A percentile compares a stretch with the other conserved stretches of the same genome.
These are phyloP conservation scores for Belonocnema kinseyi DNA, from an alignment of 1,140 invertebrate species.

Conservation along the genomic window DNA sequence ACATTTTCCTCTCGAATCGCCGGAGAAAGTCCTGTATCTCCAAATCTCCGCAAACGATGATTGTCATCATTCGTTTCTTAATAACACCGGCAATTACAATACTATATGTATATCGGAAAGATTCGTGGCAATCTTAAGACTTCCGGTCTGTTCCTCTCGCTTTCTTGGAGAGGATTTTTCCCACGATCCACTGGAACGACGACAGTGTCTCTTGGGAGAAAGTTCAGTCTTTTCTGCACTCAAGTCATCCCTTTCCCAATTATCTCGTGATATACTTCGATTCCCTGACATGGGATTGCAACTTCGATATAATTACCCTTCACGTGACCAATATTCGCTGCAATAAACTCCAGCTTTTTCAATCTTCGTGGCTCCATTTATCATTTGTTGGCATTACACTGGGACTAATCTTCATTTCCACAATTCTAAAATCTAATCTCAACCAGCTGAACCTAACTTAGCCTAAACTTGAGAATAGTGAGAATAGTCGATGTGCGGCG, in stretches of 20 bases:
- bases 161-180: slow-evolving; percentile 14
- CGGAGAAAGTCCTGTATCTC: slow-evolving; percentile 5
- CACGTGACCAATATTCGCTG: not conserved
- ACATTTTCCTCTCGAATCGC: slow-evolving; percentile 15
- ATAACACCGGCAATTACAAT: slow-evolving; percentile 7
- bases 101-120: not conserved
- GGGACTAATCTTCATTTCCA: too few species aligned
- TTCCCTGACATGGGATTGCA: slow-evolving; percentile 10
- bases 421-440: too few species aligned
- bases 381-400: too few species aligned
- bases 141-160: not conserved
- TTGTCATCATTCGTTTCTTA: not conserved
- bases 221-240: slow-evolving; percentile 22
- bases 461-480: too few species aligned
- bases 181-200: slow-evolving; percentile 10
- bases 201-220: slow-evolving; percentile 23
- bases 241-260: slow-evolving; percentile 28
- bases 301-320: slow-evolving; percentile 28
- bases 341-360: too few species aligned
- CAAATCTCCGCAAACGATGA: slow-evolving; percentile 6
- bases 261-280: slow-evolving; percentile 30
- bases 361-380: too few species aligned
- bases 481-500: too few species aligned
- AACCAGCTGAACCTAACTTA: too few species aligned
- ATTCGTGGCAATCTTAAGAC: not conserved